A percentile compares a stretch with the other conserved stretches of the same genome.
Evolutionary conservation across 2,797 vertebrate genomes (phyloP).

Genomic region (Xiphorhynchus erythropygius): DNA sequence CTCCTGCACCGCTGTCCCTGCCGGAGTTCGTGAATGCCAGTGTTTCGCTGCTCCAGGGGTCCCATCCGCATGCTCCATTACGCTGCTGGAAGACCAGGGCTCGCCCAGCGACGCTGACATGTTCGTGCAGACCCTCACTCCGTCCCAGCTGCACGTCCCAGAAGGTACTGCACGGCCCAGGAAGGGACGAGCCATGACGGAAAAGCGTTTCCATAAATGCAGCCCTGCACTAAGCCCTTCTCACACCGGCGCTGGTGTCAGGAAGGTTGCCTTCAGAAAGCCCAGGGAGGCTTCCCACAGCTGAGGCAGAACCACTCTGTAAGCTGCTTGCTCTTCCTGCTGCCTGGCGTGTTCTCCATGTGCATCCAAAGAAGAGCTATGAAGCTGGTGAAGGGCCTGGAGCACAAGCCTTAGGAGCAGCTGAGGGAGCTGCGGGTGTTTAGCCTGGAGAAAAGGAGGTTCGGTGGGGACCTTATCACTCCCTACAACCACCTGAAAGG

Average conservation of each 20-base stretch:
- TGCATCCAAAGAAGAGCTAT: background rate
- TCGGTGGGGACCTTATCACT: background rate
- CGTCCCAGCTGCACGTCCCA: background rate
- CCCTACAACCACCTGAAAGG: background rate
- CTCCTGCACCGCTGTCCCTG: accelerated
- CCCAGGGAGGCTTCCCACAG: background rate
- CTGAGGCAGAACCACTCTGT: background rate
- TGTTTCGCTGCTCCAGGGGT: background rate
- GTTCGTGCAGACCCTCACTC: accelerated
- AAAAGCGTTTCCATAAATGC: background rate
- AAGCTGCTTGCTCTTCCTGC: background rate
- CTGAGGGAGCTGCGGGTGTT: background rate
- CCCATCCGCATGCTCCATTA: accelerated
- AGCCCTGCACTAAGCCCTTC: background rate
- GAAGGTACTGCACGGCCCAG: background rate
- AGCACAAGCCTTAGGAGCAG: background rate
- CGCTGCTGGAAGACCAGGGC: background rate
- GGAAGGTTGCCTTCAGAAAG: background rate
- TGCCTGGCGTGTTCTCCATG: accelerated
- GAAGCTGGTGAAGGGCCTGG: background rate
- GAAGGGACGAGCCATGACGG: accelerated
- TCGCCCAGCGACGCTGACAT: accelerated
- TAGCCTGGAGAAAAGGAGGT: background rate
- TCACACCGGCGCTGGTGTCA: accelerated
- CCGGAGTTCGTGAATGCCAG: accelerated